Base-by-base conservation (phyloP, 2,888 invertebrate species). In the Rambutsinella grinnellia region DNA sequence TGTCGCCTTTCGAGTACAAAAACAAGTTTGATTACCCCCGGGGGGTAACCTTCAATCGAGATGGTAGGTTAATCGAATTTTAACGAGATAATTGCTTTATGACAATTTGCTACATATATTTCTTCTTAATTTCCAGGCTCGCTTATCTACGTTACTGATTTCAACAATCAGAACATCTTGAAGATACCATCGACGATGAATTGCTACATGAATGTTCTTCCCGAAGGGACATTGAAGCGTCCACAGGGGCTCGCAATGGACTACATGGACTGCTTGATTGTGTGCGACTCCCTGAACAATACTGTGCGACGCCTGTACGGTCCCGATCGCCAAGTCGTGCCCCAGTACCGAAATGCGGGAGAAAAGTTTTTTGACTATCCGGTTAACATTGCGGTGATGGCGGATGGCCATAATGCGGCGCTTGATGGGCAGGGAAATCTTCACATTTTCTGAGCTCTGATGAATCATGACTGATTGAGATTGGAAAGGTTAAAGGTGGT, bases 231-330 rank as follows among this genome's bases (percentile, higher is more conserved):
- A n/a, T 44, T 71, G 13, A 51, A 15, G 21, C 67, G 79, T 10
- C 76, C 76, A 3, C 79, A 79, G 24, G 79, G 79, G n/a, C 24
- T 79, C 0, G 26, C 61, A 0, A 26, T 74, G 8, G 79, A 79
- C 23, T 6, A 3, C 0, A 17, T 49, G n/a, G 79, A 72, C 13
- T 58, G 66, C 62, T 1, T 79, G 1, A 15, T 79, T 10, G 56
- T 77, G n/a, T 60, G 56, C 13, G 76, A 79, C 74, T 77, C 76
- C 0, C 27, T 44, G 2, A 72, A 74, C 36, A 69, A 77, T 24
- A 66, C 66, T 47, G 23, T 79, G 13, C 76, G 70, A 8, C 49
- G 66, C 17, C 5, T 76, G 2, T 28, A 15, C n/a, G n/a, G 47
- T 21, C 13, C 3, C 17, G 17, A 28, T 1, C 69, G 79, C 21